These are phyloP conservation scores for Cossypha niveicapilla DNA, from an alignment of 2,797 vertebrate genomes.

Conservation along the genomic window DNA sequence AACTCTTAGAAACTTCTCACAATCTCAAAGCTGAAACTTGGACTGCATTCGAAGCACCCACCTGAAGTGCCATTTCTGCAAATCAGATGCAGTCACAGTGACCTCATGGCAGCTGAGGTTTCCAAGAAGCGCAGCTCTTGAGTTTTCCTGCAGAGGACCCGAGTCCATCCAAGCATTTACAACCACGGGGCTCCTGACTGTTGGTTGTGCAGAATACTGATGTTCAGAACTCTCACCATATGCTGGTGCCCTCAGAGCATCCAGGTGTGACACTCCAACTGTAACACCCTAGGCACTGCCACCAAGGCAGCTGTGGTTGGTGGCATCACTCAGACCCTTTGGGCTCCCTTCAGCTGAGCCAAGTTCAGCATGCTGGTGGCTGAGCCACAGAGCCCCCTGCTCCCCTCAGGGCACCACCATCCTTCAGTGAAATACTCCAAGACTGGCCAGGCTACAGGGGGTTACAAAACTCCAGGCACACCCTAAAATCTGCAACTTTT, in stretches of 20 bases:
- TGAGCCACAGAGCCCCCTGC: not conserved
- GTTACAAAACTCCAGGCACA: not conserved
- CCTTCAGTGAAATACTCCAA: not conserved
- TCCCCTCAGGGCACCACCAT: accelerated
- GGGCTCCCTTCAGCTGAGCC: not conserved
- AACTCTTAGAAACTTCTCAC: not conserved
- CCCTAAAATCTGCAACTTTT: not conserved
- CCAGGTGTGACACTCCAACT: not conserved
- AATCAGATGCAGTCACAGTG: not conserved
- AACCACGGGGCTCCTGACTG: not conserved
- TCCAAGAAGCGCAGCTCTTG: accelerated
- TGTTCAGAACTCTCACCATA: accelerated
- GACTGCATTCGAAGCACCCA: not conserved
- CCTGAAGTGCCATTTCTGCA: not conserved
- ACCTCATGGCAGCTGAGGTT: not conserved
- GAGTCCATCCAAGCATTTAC: not conserved
- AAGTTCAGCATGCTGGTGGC: not conserved
- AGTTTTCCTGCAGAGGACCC: not conserved
- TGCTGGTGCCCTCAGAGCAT: not conserved
- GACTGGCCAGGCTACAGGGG: too few relatives aligned
- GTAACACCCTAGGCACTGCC: not conserved
- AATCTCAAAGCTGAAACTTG: not conserved
- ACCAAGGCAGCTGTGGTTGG: not conserved
- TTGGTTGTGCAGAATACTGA: not conserved
- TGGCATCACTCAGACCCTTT: not conserved